Base-by-base conservation (phyloP, 64 coral and sea anemone species). In the Stylophora pistillata region DNA sequence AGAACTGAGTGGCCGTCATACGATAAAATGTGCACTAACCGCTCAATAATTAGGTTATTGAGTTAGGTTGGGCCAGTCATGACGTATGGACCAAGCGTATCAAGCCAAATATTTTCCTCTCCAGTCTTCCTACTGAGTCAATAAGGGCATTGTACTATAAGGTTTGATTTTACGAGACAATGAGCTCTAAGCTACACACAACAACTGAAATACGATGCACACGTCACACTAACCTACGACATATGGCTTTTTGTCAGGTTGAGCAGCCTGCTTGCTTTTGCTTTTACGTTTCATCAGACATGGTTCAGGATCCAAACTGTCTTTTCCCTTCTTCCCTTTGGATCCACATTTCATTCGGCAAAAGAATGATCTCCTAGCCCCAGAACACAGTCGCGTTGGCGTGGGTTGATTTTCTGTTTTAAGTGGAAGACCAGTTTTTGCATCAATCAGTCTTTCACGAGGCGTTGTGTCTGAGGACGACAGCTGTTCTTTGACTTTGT, bases 301-400 rank as follows among this genome's bases (percentile, higher is more conserved):
- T 4, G 73, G 75, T 15, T 60, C 85, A 58, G 68, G 10, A 2
- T 91, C 92, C 53, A 70, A 74, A 23, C 15, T 59, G 15, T 88
- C 92, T 21, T 91, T 91, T 20, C 53, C 47, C 53, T 83, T 88
- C 32, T 74, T 88, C 4, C 23, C 57, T 12, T 88, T 90, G 1
- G 26, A 54, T 18, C 84, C 92, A 62, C 73, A 88, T 37, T 94
- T 98, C 89, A 98, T 91, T 15, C 92, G 92, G 57, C 95, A 98
- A 12, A 91, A 90, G 75, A 98, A 98, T 21, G 95, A 98, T 15
- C 95, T 89, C 70, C 92, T 85, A 11, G 95, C 92, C 12, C 95
- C 95, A 74, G 95, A 88, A 73, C 89, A 94, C 85, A 94, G 72
- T 72, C 80, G 85, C 56, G 66, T 78, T 29, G 87, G 76, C 15